phyloP scores from a whole-genome alignment of 2,888 invertebrate species.

The Branchellion lobata region DNA sequence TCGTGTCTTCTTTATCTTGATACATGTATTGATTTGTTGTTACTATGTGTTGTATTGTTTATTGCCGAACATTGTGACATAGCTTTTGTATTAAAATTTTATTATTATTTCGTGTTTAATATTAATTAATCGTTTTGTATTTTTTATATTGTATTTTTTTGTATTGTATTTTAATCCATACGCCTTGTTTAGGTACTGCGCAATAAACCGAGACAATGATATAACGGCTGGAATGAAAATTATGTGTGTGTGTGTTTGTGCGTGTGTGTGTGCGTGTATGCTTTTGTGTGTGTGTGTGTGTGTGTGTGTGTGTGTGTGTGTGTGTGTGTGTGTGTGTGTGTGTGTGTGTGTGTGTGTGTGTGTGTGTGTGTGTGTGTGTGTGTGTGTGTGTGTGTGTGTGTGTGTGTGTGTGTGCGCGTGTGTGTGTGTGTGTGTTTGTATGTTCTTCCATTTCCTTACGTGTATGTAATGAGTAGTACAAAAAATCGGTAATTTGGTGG shows the following conservation, averaged over 20 bases:
- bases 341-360: conserved; percentile 17
- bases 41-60: too few relatives aligned
- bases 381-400: background rate
- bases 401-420: conserved; percentile 4
- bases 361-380: background rate
- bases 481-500: too few relatives aligned
- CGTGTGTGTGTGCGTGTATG: conserved; percentile 1
- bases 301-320: conserved; percentile 17
- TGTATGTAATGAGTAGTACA: too few relatives aligned
- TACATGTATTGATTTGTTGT: too few relatives aligned
- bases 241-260: conserved; percentile 7
- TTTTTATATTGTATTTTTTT: background rate
- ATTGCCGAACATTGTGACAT: too few relatives aligned
- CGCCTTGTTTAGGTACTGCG: background rate
- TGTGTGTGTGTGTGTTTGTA: background rate
- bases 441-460: background rate
- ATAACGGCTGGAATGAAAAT: background rate
- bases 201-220: too few relatives aligned
- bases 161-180: too few relatives aligned
- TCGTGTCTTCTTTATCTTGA: too few relatives aligned
- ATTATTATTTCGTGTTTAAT: background rate
- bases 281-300: conserved; percentile 23
- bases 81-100: too few relatives aligned
- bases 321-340: conserved; percentile 13
- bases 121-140: background rate